A percentile compares a stretch with the other conserved stretches of the same genome.
These are phyloP conservation scores for Suricata suricatta DNA, from an alignment of 2,113 vertebrate species.

Conservation along the genomic window DNA sequence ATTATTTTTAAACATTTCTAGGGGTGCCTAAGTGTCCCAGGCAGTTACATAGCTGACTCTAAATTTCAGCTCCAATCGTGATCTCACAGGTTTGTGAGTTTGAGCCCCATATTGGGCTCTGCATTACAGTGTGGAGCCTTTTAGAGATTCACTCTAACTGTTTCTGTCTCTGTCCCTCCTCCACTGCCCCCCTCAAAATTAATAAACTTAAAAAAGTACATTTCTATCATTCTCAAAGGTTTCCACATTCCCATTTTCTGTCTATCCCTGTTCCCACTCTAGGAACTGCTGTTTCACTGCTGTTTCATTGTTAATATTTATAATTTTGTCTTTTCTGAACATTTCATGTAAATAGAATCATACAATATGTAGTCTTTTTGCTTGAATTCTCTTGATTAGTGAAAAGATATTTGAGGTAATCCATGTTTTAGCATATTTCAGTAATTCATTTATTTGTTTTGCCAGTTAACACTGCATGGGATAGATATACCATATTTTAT, in stretches of 20 bases:
- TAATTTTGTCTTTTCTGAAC: neutral
- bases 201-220: too few species aligned
- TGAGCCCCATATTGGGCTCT: too few species aligned
- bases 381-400: neutral
- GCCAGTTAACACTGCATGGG: neutral
- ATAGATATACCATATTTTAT: neutral
- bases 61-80: too few species aligned
- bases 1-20: neutral
- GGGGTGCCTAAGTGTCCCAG: too few species aligned
- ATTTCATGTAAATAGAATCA: neutral
- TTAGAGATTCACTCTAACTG: too few species aligned
- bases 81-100: too few species aligned
- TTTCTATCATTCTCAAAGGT: neutral
- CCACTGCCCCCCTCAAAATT: too few species aligned
- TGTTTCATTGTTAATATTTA: neutral
- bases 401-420: neutral
- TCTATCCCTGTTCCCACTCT: neutral
- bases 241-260: neutral
- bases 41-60: too few species aligned
- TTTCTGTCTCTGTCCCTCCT: too few species aligned
- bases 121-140: too few species aligned
- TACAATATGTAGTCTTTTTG: neutral
- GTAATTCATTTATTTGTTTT: neutral
- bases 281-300: neutral
- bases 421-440: neutral